Conservation (phyloP, 1,140 invertebrate genomes). For the Homalodisca vitripennis region DNA sequence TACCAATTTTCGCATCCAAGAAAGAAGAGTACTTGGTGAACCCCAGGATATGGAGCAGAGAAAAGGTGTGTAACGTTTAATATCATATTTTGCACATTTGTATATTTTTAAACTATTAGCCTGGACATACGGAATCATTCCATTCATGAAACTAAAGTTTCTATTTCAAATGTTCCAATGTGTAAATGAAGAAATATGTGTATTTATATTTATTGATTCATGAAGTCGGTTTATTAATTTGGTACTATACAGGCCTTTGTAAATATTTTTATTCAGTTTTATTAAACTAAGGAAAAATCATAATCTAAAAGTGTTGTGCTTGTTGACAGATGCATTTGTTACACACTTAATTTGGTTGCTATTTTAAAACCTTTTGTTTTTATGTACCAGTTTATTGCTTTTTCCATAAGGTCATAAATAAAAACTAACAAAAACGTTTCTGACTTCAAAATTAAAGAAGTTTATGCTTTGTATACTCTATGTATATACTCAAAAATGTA, state of each 20-base stretch:
- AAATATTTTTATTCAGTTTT: neutral
- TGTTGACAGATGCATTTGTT: too few species aligned
- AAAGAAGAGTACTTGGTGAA: constrained; percentile 13
- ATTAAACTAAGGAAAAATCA: too few species aligned
- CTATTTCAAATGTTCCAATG: neutral
- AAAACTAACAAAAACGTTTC: too few species aligned
- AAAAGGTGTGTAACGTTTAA: constrained; percentile 9
- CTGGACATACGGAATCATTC: neutral
- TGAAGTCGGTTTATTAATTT: neutral
- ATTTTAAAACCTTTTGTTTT: too few species aligned
- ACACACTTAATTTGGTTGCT: too few species aligned
- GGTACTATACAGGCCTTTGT: neutral
- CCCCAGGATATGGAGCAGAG: constrained; percentile 4
- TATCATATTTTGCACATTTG: neutral
- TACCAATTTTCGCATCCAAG: neutral
- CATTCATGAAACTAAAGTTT: neutral
- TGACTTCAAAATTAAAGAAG: too few species aligned
- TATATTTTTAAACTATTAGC: neutral
- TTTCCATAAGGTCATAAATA: too few species aligned
- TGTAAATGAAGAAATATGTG: neutral
- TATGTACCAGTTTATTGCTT: too few species aligned
- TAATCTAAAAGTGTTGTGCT: too few species aligned
- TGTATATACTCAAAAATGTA: too few species aligned
- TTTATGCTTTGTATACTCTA: too few species aligned
- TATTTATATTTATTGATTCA: neutral